phyloP scores from a whole-genome alignment of 2,797 vertebrate genomes.

The Halcyon leucocephala region DNA sequence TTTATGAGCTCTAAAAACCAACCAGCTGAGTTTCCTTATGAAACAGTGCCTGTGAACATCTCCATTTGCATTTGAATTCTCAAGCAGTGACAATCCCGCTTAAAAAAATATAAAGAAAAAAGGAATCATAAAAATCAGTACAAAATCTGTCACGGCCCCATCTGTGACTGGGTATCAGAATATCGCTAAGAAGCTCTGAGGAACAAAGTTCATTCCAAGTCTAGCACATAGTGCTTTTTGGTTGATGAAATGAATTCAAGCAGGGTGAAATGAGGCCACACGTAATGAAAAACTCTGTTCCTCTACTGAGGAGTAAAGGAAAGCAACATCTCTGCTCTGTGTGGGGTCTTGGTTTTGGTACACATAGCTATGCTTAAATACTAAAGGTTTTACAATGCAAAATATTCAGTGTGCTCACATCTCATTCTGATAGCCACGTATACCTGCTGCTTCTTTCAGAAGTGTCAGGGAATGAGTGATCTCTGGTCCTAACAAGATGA shows the following conservation, averaged over 20 bases:
- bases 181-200: constrained; percentile 19
- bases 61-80: constrained; percentile 47
- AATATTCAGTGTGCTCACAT: background rate
- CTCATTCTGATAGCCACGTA: background rate
- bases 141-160: constrained; percentile 54
- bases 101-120: background rate
- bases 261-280: constrained; percentile 4
- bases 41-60: constrained; percentile 15
- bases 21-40: constrained; percentile 2
- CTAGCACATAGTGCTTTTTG: constrained; percentile 36
- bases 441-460: background rate
- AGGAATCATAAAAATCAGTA: constrained; percentile 41
- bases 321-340: background rate
- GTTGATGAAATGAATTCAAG: constrained; percentile 25
- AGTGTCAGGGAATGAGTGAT: background rate
- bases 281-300: background rate
- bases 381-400: background rate
- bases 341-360: background rate
- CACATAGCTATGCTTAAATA: background rate
- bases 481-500: background rate
- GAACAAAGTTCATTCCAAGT: constrained; percentile 54
- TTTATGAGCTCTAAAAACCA: constrained; percentile 3
- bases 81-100: background rate
- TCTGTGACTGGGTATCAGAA: constrained; percentile 50
- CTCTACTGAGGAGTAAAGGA: background rate